Base-by-base conservation (phyloP, 2,797 vertebrate genomes). In the Thaleichthys pacificus region DNA sequence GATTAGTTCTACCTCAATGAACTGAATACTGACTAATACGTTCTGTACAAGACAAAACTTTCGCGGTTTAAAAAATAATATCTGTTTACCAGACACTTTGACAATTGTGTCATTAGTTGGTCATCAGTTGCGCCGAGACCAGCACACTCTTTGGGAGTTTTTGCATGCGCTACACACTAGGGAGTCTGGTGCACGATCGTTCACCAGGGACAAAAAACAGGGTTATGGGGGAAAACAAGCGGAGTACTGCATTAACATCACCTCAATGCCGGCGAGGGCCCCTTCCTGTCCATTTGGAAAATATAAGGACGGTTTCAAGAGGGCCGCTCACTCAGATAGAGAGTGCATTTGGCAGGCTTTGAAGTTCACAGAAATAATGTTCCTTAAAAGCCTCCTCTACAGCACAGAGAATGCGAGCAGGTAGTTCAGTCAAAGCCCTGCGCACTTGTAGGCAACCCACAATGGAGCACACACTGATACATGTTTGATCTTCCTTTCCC, bases 271-370 rank as follows among this genome's bases (percentile, higher is more conserved):
- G 83, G 82, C 60, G 77, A 89, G 83, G 85, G 80, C 87, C 87
- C 87, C 86, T 92, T 92, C 88, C 87, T 84, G 88, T 91, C 93
- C 91, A 93, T 93, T 93, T 92, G 89, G 88, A 88, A 92, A 93
- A 92, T 89, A 88, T 83, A 89, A 89, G 90, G 87, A 89, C 85
- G 82, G 89, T 91, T 92, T 93, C 84, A 89, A 92, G 89, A 86
- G 85, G n/a, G 86, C 84, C 73, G 78, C 78, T 82, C 83, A 77
- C 87, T 91, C 86, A 78, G 82, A 80, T 84, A 82, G 84, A 91
- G 90, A 91, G 91, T 91, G 89, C 92, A 91, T 91, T 91, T 89
- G 82, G 83, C 81, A 82, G 85, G 84, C 92, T 94, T 94, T 94
- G 92, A 94, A 92, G 92, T 91, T 87, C 81, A 79, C 73, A 78